These are phyloP conservation scores for Pogonus chalceus DNA, from an alignment of 1,140 invertebrate species.

Conservation along the genomic window DNA sequence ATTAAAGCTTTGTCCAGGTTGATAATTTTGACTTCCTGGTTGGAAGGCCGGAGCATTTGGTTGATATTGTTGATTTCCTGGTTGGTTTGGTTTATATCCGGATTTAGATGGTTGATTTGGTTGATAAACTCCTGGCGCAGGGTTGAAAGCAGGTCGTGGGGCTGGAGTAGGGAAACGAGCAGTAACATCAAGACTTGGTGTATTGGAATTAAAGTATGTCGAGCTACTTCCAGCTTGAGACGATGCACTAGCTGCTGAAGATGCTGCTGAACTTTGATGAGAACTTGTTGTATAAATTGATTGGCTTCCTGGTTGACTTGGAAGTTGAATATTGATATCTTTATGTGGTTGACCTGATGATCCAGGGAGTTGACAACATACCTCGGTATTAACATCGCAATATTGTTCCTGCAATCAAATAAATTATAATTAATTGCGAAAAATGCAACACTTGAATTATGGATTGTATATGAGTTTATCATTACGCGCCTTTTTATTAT, in stretches of 20 bases:
- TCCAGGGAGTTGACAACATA: constrained; percentile 38
- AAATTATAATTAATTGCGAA: constrained; percentile 1
- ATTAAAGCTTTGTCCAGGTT: constrained; percentile 18
- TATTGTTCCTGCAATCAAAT: constrained; percentile 39
- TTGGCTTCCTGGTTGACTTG: constrained; percentile 1
- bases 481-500: too few species aligned
- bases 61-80: too few species aligned
- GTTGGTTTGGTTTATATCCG: too few species aligned
- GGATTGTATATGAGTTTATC: background rate
- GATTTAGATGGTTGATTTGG: too few species aligned
- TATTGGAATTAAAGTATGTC: background rate
- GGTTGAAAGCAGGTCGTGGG: background rate
- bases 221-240: background rate
- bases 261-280: constrained; percentile 16
- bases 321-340: background rate
- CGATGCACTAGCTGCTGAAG: background rate
- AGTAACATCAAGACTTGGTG: background rate
- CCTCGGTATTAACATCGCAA: constrained; percentile 37
- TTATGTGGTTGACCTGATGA: constrained; percentile 7
- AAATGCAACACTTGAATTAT: too few species aligned
- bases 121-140: too few species aligned
- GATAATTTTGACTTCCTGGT: constrained; percentile 22
- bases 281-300: constrained; percentile 10
- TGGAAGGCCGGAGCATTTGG: too few species aligned
- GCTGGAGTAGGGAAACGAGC: background rate